Conservation (phyloP, 1,140 invertebrate species). For the Eumeta japonica region DNA sequence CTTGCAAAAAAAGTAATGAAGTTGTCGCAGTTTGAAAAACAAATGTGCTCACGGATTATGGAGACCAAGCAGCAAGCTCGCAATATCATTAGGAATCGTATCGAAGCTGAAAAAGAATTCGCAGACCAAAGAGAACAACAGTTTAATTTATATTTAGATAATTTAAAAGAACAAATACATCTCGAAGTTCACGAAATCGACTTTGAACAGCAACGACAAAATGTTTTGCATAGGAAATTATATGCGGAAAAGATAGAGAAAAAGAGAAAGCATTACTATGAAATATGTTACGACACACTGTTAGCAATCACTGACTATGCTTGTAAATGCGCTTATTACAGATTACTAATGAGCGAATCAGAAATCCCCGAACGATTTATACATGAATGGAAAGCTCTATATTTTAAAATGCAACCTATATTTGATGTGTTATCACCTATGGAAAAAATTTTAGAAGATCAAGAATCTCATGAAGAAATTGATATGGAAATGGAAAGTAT, state of each 20-base stretch:
- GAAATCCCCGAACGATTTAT: slow-evolving; percentile 48
- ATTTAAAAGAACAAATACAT: slow-evolving; percentile 43
- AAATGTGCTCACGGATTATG: slow-evolving; percentile 61
- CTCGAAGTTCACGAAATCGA: slow-evolving; percentile 49
- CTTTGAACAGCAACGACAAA: slow-evolving; percentile 52
- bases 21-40: slow-evolving; percentile 64
- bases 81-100: slow-evolving; percentile 54
- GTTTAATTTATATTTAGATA: slow-evolving; percentile 43
- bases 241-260: slow-evolving; percentile 47
- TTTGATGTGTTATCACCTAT: slow-evolving; percentile 42
- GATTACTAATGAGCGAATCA: slow-evolving; percentile 32
- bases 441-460: slow-evolving; percentile 35
- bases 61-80: slow-evolving; percentile 59
- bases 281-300: slow-evolving; percentile 54
- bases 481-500: slow-evolving; percentile 29
- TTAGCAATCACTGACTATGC: slow-evolving; percentile 57
- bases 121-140: slow-evolving; percentile 47
- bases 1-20: slow-evolving; percentile 58
- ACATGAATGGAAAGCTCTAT: slow-evolving; percentile 57
- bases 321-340: slow-evolving; percentile 52
- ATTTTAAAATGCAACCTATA: slow-evolving; percentile 54
- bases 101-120: slow-evolving; percentile 48
- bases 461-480: slow-evolving; percentile 20
- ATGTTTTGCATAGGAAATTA: slow-evolving; percentile 54
- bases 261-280: slow-evolving; percentile 41